Base-by-base conservation (phyloP, 2,888 invertebrate genomes). In the Scaptomyza cyrtandrae region DNA sequence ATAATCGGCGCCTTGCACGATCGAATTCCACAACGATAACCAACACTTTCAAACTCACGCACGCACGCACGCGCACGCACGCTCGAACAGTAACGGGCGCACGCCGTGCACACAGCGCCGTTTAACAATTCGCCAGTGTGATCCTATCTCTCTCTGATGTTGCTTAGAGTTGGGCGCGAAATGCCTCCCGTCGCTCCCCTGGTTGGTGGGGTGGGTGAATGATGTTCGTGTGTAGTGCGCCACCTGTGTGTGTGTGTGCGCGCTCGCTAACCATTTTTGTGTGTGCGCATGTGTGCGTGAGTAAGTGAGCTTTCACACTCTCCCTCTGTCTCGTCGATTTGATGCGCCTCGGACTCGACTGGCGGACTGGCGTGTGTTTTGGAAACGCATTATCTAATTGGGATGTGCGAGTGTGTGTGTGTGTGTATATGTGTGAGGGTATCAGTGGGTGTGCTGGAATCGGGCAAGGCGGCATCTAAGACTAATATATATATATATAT, bases 41-140 rank as follows among this genome's bases (percentile, higher is more conserved):
- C 45, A 61, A 27, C 43, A 41, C 27, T 55, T 7, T 41, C 31
- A 24, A 49, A 41, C 49, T 24, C 27, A 24, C 67, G 9, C 50
- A 13, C 48, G 13, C 65, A 55, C 71, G 3, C 49, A 27, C 27
- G 11, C 57, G 11, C 43, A 46, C 43, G 27, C 49, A 46, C 43
- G 27, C 49, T 11, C 39, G 29, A 13, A 16, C 49, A 24, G 54
- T 9, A 52, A 44, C 56, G 35, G 39, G 43, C 43, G 16, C 33
- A 14, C 48, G 39, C 14, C 14, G 19, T 24, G 27, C 54, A 35
- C 59, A 24, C 54, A 49, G 44, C 74, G 16, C 14, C 57, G 50
- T 14, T 19, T 3, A 43, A 1, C 73, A 59, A 64, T 78, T 67
- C 74, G 74, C 61, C 78, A 81, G 82, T 77, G 77, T 77, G 77